These are phyloP conservation scores for Drosophila fuyamai DNA, from an alignment of 1,140 invertebrate genomes.

Conservation along the genomic window DNA sequence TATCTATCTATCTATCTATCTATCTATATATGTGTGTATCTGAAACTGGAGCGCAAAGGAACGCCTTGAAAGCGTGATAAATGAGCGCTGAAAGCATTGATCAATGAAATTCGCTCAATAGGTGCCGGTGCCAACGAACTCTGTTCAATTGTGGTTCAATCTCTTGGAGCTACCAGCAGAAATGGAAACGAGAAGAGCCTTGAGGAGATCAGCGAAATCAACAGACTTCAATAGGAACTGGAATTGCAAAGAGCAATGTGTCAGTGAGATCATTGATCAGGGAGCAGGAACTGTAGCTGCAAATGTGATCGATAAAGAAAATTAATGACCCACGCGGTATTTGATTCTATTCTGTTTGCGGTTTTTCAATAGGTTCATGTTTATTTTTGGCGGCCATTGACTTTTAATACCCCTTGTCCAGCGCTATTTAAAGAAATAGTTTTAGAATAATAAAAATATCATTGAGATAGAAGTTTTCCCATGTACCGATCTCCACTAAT, in stretches of 20 bases:
- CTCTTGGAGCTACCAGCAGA: background rate
- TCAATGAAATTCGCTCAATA: constrained; percentile 40
- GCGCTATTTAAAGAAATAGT: too few species aligned
- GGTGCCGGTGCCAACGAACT: constrained; percentile 37
- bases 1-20: background rate
- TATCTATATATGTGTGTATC: too few species aligned
- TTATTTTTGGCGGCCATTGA: too few species aligned
- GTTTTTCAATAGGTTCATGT: too few species aligned
- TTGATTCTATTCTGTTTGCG: background rate
- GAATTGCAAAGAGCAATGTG: constrained; percentile 7
- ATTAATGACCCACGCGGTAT: background rate
- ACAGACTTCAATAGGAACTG: background rate
- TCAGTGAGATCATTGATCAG: constrained; percentile 9
- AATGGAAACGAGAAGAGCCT: background rate
- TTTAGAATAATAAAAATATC: too few species aligned
- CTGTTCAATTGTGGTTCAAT: constrained; percentile 9
- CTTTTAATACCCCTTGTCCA: too few species aligned
- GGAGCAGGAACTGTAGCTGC: constrained; percentile 6
- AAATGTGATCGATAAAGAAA: background rate
- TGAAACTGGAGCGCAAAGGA: constrained; percentile 34
- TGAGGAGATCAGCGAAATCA: constrained; percentile 1
- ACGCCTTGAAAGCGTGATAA: constrained; percentile 40
- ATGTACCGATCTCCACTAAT: background rate
- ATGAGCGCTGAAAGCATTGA: constrained; percentile 34
- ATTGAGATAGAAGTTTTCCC: too few species aligned